These are phyloP conservation scores for Ctenopoma kingsleyae DNA, from an alignment of 2,797 vertebrate species.

Conservation along the genomic window DNA sequence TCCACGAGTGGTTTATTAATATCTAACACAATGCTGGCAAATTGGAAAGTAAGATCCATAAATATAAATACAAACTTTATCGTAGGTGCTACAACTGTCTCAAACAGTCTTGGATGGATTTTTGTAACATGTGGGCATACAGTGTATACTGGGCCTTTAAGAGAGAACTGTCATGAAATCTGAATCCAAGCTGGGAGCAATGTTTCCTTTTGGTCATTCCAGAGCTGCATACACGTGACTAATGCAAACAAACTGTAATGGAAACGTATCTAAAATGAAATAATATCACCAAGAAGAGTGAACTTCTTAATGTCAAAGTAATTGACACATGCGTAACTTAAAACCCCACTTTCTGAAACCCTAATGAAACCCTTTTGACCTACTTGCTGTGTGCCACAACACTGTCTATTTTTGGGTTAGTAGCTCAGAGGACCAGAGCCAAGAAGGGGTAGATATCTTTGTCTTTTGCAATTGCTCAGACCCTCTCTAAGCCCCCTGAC, in stretches of 20 bases:
- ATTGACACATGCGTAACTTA: constrained; percentile 5
- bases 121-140: constrained; percentile 3
- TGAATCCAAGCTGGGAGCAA: constrained; percentile 64
- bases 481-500: constrained; percentile 40
- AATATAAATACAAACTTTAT: not conserved
- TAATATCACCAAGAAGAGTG: not conserved
- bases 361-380: constrained; percentile 56
- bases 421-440: constrained; percentile 72
- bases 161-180: constrained; percentile 75
- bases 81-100: constrained; percentile 6
- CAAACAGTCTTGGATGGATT: not conserved
- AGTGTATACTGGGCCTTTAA: constrained; percentile 70
- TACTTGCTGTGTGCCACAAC: constrained; percentile 70
- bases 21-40: not conserved
- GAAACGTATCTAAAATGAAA: constrained; percentile 16
- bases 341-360: not conserved
- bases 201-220: constrained; percentile 58
- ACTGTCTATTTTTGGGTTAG: constrained; percentile 84
- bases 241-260: constrained; percentile 18
- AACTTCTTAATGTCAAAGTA: not conserved
- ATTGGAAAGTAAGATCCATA: not conserved
- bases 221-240: constrained; percentile 43
- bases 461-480: constrained; percentile 51
- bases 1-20: not conserved
- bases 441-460: constrained; percentile 75